Evolutionary conservation across 1,140 invertebrate genomes (phyloP).

Genomic region (Drosophila lini): DNA sequence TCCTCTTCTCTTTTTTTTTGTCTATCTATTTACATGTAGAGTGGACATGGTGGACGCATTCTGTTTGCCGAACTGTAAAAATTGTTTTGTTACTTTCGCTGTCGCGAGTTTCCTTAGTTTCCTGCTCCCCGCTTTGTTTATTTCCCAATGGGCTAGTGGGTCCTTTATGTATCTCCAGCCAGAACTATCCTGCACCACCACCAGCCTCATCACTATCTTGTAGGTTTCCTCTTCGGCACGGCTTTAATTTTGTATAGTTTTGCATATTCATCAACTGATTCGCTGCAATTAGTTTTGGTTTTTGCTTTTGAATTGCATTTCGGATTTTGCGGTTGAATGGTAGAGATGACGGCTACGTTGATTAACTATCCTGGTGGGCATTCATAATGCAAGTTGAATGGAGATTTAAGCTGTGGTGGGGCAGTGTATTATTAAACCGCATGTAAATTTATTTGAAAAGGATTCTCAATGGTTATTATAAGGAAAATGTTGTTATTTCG

Average conservation of each 20-base stretch:
- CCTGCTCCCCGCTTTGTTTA: slow-evolving; percentile 17
- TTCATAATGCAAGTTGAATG: slow-evolving; percentile 32
- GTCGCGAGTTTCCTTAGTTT: slow-evolving; percentile 20
- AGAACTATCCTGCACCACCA: slow-evolving; percentile 5
- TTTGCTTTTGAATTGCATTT: slow-evolving; percentile 48
- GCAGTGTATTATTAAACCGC: neutral
- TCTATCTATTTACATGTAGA: slow-evolving; percentile 37
- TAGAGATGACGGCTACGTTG: slow-evolving; percentile 17
- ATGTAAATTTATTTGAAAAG: slow-evolving; percentile 2
- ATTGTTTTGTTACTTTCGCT: slow-evolving; percentile 46
- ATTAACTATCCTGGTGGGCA: slow-evolving; percentile 23
- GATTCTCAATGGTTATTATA: neutral
- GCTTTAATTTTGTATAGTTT: slow-evolving; percentile 52
- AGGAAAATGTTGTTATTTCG: neutral
- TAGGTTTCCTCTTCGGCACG: slow-evolving; percentile 6
- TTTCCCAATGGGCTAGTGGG: slow-evolving; percentile 23
- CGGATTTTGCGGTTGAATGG: slow-evolving; percentile 32
- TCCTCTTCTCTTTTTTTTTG: slow-evolving; percentile 14
- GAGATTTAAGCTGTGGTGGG: slow-evolving; percentile 12
- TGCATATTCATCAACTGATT: slow-evolving; percentile 62
- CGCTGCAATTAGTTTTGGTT: slow-evolving; percentile 56
- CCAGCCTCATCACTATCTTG: slow-evolving; percentile 11
- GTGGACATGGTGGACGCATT: slow-evolving; percentile 52
- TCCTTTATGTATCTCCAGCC: slow-evolving; percentile 8
- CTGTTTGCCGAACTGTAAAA: slow-evolving; percentile 56